Evolutionary conservation across 2,113 vertebrate species (phyloP), one percentile per base, ranked within the genome.

Genomic region (Chloropsis hardwickii): DNA sequence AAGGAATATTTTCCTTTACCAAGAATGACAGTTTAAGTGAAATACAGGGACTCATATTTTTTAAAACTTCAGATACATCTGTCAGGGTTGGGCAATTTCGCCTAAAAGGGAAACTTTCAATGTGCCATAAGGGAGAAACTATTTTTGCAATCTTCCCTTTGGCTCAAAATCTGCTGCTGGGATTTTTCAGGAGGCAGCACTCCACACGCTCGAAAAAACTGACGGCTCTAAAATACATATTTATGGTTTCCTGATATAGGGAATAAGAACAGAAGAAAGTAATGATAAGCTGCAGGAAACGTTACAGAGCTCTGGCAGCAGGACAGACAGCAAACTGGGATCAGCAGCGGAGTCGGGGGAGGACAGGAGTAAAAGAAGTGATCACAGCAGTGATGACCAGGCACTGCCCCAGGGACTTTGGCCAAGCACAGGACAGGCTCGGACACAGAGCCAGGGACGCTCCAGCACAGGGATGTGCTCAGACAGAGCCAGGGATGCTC

Each of bases 51-150:
- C 79, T 47, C 50, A 45, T 92, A 90, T 93, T 92, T 94, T 80
- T 88, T 35, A 88, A 92, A 97, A 86, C 95, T 88, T 90, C 81
- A 94, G 82, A 72, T 90, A 90, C 92, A 94, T 97, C 95, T 97
- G 92, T 83, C 95, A 95, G 90, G 71, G 80, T 81, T 88, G 90
- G 86, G 54, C 82, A 90, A 96, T 92, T 95, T 84, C 0, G 24
- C 85, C 92, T 93, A 35, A 80, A 95, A 97, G 92, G 91, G 74
- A 90, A 97, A 93, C 92, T 94, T 94, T 66, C 67, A 19, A 62
- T 47, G 71, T 62, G 92, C 94, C 94, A 94, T 94, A 97, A 97
- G 96, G 96, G 95, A 96, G 71, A 83, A 94, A 95, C 95, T 96
- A 97, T 96, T 97, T 93, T 93, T 96, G 90, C 86, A 86, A 17